phyloP scores from a whole-genome alignment of 2,888 invertebrate genomes.

The Electrophaes corylata region DNA sequence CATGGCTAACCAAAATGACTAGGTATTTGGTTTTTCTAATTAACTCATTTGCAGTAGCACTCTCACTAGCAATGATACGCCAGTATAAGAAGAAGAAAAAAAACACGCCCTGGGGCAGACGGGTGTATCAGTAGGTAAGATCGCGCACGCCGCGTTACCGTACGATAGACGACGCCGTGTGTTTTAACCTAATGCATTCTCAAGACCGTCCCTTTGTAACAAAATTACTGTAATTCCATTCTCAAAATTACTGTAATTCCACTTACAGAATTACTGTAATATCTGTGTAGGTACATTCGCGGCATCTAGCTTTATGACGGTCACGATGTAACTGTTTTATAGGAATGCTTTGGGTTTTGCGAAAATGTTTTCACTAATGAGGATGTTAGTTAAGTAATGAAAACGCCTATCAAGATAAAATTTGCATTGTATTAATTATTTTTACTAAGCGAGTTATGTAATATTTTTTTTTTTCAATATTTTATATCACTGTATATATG shows the following conservation, averaged over 20 bases:
- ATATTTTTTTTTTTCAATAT: too few species aligned
- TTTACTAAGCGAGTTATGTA: too few species aligned
- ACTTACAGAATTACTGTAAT: constrained; percentile 34
- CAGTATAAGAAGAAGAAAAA: too few species aligned
- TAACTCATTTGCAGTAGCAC: too few species aligned
- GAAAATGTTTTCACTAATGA: constrained; percentile 18
- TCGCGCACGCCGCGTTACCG: not conserved
- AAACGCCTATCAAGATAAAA: not conserved
- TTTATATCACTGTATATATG: too few species aligned
- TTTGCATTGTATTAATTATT: too few species aligned
- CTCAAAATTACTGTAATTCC: constrained; percentile 37
- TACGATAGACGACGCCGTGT: not conserved
- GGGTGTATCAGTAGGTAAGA: too few species aligned
- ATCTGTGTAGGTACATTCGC: constrained; percentile 20
- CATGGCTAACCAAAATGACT: too few species aligned
- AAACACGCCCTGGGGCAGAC: too few species aligned
- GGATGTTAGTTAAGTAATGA: constrained; percentile 6
- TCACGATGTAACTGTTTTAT: constrained; percentile 14
- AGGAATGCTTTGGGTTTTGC: constrained; percentile 10
- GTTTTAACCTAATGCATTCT: constrained; percentile 49
- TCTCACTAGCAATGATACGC: too few species aligned
- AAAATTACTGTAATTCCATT: constrained; percentile 37
- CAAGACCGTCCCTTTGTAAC: constrained; percentile 42
- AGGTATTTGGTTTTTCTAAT: too few species aligned
- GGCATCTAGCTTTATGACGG: constrained; percentile 28